Percentiles rank a stretch among this genome's conserved stretches.
These are phyloP conservation scores for Odontocerum albicorne DNA, from an alignment of 2,888 invertebrate genomes.

Conservation along the genomic window DNA sequence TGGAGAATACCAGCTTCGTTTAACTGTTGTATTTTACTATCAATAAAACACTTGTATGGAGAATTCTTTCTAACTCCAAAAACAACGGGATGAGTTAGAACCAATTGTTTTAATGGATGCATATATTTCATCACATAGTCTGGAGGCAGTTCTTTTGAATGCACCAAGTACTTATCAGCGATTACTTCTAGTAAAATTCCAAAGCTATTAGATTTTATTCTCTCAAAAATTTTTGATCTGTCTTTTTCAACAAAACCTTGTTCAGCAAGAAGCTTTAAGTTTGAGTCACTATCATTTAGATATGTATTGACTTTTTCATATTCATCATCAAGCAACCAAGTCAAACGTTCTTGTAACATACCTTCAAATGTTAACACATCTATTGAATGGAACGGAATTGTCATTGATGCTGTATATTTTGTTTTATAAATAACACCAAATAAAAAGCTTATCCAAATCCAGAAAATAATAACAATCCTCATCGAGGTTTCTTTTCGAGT, in stretches of 20 bases:
- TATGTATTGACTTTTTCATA: neutral
- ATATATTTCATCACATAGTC: conserved; percentile 7
- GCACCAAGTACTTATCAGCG: conserved; percentile 14
- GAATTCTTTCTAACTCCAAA: conserved; percentile 19
- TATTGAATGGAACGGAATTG: conserved; percentile 11
- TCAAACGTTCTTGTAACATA: conserved; percentile 8
- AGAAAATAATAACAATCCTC: conserved; percentile 13
- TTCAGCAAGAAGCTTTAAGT: neutral
- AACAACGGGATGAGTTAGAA: conserved; percentile 13
- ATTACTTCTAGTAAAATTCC: conserved; percentile 20
- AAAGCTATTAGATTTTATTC: neutral
- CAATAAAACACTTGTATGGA: conserved; percentile 20
- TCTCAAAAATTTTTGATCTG: neutral
- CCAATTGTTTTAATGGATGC: conserved; percentile 5
- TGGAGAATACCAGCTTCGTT: conserved; percentile 20
- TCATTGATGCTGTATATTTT: conserved; percentile 20
- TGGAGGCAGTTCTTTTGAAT: neutral
- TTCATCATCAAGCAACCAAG: conserved; percentile 8
- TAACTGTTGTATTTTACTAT: conserved; percentile 8
- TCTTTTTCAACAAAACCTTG: neutral
- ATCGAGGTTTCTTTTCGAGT: conserved; percentile 11
- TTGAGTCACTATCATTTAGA: conserved; percentile 1
- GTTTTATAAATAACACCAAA: conserved; percentile 17
- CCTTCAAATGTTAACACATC: conserved; percentile 11
- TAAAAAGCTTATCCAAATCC: conserved; percentile 17